Conservation (phyloP, 2,797 vertebrate species). For the Danio tinwini region DNA sequence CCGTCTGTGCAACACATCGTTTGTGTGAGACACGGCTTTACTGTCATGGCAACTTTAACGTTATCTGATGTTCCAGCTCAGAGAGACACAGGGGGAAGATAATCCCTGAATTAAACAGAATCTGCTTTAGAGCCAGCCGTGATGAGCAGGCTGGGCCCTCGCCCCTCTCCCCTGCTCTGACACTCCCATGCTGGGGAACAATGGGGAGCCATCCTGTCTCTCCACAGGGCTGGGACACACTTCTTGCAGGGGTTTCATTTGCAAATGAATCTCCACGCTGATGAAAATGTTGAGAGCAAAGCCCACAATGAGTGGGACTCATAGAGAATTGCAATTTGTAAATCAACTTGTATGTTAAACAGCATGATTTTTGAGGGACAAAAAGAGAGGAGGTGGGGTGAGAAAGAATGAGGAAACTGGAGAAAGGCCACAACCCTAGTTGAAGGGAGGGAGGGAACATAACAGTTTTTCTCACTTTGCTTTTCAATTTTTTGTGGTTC, state of each 20-base stretch:
- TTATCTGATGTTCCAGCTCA: conserved; percentile 96
- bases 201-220: conserved; percentile 98
- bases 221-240: conserved; percentile 95
- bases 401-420: conserved; percentile 51
- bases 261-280: conserved; percentile 96
- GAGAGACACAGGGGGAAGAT: conserved; percentile 96
- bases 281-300: conserved; percentile 95
- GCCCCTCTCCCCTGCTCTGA: conserved; percentile 87
- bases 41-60: conserved; percentile 99
- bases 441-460: conserved; percentile 17
- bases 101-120: conserved; percentile 99
- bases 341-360: conserved; percentile 94
- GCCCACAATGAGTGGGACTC: conserved; percentile 92
- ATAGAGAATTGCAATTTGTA: conserved; percentile 96
- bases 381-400: conserved; percentile 71
- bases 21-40: conserved; percentile 90
- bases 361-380: conserved; percentile 79
- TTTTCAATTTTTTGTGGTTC: conserved; percentile 1
- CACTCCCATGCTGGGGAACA: conserved; percentile 99
- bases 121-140: conserved; percentile 89
- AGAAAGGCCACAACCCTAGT: conserved; percentile 47
- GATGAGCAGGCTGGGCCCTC: conserved; percentile 94
- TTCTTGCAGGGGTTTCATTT: conserved; percentile 96
- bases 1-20: conserved; percentile 78
- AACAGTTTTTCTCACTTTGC: conserved; percentile 37